phyloP scores from a whole-genome alignment of 1,140 invertebrate genomes.

The Sitophilus oryzae region DNA sequence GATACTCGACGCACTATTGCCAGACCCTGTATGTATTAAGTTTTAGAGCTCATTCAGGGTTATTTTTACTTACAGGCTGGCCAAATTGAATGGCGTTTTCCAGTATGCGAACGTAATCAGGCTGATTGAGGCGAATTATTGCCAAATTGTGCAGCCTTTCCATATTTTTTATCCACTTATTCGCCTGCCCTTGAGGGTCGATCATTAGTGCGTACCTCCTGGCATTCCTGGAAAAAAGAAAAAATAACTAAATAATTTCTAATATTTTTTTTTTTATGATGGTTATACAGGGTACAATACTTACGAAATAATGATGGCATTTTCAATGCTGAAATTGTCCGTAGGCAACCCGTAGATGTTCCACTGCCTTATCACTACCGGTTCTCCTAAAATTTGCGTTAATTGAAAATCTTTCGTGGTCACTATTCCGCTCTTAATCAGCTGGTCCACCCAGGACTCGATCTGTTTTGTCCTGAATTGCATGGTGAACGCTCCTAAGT shows the following conservation, averaged over 20 bases:
- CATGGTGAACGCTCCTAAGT: slow-evolving; percentile 84
- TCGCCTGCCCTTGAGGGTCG: slow-evolving; percentile 91
- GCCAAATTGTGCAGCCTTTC: slow-evolving; percentile 81
- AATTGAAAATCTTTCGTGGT: slow-evolving; percentile 70
- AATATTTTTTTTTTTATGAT: too few relatives aligned
- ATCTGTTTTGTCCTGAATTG: slow-evolving; percentile 67
- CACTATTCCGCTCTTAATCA: slow-evolving; percentile 61
- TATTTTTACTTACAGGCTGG: slow-evolving; percentile 60
- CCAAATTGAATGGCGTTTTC: slow-evolving; percentile 94
- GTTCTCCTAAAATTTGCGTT: slow-evolving; percentile 71
- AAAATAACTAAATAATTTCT: background rate
- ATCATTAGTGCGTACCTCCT: slow-evolving; percentile 89
- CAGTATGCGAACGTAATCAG: slow-evolving; percentile 77
- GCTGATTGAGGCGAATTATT: slow-evolving; percentile 72
- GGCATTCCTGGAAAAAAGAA: slow-evolving; percentile 56
- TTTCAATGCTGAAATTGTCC: slow-evolving; percentile 87
- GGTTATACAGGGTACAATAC: too few relatives aligned
- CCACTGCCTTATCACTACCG: slow-evolving; percentile 85
- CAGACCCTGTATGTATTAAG: too few relatives aligned
- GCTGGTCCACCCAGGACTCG: slow-evolving; percentile 64
- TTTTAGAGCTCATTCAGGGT: too few relatives aligned
- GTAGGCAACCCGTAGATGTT: slow-evolving; percentile 84
- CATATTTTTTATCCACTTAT: slow-evolving; percentile 92
- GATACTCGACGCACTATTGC: too few relatives aligned
- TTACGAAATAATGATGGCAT: slow-evolving; percentile 83